Evolutionary conservation across 2,113 vertebrate species (phyloP).

Genomic region (Pongo pygmaeus): DNA sequence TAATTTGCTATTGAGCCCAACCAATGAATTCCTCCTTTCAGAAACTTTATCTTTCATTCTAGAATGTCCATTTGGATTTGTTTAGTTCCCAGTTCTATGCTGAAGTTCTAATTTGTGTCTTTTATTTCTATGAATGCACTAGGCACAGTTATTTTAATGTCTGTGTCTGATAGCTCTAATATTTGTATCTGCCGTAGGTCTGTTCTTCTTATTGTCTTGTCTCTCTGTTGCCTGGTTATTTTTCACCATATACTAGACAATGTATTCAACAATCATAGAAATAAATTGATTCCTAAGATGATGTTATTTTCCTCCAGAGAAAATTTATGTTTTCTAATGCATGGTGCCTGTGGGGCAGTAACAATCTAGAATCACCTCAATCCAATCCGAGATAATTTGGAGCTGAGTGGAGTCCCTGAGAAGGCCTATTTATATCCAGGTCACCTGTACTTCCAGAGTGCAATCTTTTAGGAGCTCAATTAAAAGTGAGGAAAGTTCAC

Average conservation of each 20-base stretch:
- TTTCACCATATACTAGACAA: neutral
- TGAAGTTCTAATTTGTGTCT: neutral
- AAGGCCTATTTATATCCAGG: neutral
- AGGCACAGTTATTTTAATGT: neutral
- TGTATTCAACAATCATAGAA: neutral
- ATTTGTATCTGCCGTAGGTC: neutral
- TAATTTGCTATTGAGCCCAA: neutral
- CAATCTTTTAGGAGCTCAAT: neutral
- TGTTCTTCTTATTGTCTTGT: neutral
- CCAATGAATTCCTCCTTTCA: neutral
- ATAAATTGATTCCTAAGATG: neutral
- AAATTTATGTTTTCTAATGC: neutral
- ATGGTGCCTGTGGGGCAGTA: neutral
- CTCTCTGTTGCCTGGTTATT: neutral
- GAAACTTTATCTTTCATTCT: neutral
- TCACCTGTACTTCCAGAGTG: neutral
- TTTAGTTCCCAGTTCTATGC: neutral
- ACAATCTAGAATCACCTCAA: neutral
- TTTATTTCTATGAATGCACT: neutral
- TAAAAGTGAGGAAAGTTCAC: neutral
- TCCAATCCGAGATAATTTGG: neutral
- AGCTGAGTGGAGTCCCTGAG: neutral
- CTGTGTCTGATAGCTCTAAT: neutral
- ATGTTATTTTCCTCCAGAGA: neutral
- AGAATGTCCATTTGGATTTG: neutral